Evolutionary conservation across 2,797 vertebrate genomes (phyloP), one percentile per base, ranked within the genome.

Genomic region (Cercopithecus diana): DNA sequence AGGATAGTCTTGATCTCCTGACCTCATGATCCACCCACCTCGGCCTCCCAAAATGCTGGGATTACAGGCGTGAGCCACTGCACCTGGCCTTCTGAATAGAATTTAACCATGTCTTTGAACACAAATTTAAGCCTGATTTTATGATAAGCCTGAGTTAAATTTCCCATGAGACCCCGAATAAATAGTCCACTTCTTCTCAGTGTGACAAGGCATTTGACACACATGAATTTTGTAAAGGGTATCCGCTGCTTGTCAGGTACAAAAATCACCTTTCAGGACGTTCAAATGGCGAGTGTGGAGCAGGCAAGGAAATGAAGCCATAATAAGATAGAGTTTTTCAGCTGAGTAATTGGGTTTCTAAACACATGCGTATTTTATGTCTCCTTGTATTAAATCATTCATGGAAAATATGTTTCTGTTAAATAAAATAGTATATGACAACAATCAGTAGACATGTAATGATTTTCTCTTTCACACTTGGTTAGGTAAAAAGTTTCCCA

Each of bases 321-420:
- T 52, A 1, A 43, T 50, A 10, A 76, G 55, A 94, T 45, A 20
- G 64, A 88, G n/a, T 30, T 97, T 98, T 97, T 97, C 97, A 96
- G 48, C 97, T 81, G 86, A 4, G 95, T 98, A 89, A 98, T 98
- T 90, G 97, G 97, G 52, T 98, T 97, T 83, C 97, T 91, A 97
- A 97, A 89, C 95, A 95, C 73, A 86, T 61, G 2, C 89, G 87
- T 97, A 95, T 97, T 98, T 97, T 93, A 83, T 80, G 96, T 97
- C 98, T 97, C 81, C 88, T 97, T 11, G 28, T 88, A 95, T 98
- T 97, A 98, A 97, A 98, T 98, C 97, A 95, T 72, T 86, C 64
- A 28, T 39, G 52, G 95, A 67, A 88, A 90, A 87, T 43, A 70
- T 91, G 97, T 81, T 95, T 88, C 91, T 97, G 95, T 82, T 90